phyloP scores from a whole-genome alignment of 2,113 vertebrate species.

The Clarias batrachus region DNA sequence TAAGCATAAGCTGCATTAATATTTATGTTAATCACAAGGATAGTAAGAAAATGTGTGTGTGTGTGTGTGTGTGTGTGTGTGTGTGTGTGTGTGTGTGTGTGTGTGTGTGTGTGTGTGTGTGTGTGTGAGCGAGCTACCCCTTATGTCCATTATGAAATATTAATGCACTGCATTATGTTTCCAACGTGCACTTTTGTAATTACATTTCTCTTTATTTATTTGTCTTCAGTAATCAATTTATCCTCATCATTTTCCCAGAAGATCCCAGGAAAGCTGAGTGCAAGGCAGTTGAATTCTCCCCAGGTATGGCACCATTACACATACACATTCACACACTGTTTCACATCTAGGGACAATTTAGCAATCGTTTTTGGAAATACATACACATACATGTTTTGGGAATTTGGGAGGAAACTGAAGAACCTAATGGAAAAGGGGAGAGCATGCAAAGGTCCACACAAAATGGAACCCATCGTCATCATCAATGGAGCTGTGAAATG shows the following conservation, averaged over 20 bases:
- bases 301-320: not conserved
- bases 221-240: not conserved
- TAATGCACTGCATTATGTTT: not conserved
- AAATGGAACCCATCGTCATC: not conserved
- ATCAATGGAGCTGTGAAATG: not conserved
- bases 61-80: not conserved
- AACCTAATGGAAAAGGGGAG: not conserved
- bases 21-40: not conserved
- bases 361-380: not conserved
- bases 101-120: not conserved
- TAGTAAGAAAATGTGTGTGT: not conserved
- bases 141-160: not conserved
- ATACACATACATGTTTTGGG: not conserved
- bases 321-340: not conserved
- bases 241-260: not conserved
- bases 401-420: not conserved
- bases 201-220: not conserved
- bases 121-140: not conserved
- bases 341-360: not conserved
- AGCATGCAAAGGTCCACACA: not conserved
- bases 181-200: not conserved
- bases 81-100: constrained; percentile 2
- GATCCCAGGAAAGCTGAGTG: not conserved
- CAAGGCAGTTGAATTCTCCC: not conserved
- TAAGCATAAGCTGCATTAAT: not conserved